phyloP scores from a whole-genome alignment of 2,113 vertebrate species.

The Protobothrops mucrosquamatus region DNA sequence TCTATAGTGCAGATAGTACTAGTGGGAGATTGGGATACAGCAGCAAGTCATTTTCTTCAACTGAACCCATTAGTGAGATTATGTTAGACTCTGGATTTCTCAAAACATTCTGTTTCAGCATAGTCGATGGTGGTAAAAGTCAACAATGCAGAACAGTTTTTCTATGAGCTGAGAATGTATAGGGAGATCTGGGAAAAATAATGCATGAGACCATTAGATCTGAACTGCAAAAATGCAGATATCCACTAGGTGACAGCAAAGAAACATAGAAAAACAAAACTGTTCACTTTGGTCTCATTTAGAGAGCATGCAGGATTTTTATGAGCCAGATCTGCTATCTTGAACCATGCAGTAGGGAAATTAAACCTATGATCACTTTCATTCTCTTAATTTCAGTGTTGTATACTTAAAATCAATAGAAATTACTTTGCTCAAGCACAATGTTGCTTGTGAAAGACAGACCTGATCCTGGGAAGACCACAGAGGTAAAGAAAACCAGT shows the following conservation, averaged over 20 bases:
- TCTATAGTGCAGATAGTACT: slow-evolving; percentile 15
- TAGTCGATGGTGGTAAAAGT: slow-evolving; percentile 1
- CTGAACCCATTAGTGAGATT: slow-evolving; percentile 12
- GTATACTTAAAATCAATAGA: slow-evolving; percentile 15
- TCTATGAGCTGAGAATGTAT: background rate
- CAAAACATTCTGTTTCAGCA: slow-evolving; percentile 19
- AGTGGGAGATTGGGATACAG: background rate
- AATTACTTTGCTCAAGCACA: slow-evolving; percentile 36
- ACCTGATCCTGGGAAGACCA: slow-evolving; percentile 35
- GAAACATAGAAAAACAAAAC: background rate
- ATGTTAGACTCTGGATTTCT: background rate
- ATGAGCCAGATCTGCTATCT: background rate
- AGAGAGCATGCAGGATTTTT: background rate
- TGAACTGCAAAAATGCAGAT: background rate
- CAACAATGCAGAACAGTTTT: slow-evolving; percentile 22
- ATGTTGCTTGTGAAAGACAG: slow-evolving; percentile 54
- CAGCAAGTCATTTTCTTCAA: background rate
- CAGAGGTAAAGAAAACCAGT: slow-evolving; percentile 39
- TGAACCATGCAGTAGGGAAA: background rate
- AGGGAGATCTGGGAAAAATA: background rate
- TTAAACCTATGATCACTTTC: background rate
- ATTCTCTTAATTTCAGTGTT: slow-evolving; percentile 28
- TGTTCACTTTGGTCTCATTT: background rate
- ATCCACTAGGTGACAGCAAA: background rate
- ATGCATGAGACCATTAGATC: slow-evolving; percentile 15